Evolutionary conservation across 2,888 invertebrate genomes (phyloP).

Genomic region (Alloplasta piceator): DNA sequence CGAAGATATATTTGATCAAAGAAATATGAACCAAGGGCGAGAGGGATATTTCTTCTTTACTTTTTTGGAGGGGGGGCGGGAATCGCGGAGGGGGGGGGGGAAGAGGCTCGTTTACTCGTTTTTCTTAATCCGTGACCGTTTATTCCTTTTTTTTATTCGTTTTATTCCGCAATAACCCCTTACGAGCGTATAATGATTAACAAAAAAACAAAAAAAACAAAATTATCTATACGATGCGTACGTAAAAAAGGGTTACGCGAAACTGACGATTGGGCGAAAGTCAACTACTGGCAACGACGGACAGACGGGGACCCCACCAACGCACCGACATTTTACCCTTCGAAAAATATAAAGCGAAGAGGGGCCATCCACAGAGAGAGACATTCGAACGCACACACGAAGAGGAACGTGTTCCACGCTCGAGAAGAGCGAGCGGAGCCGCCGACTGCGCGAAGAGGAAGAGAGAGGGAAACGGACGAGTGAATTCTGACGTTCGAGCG

Average conservation of each 20-base stretch:
- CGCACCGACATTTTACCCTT: slow-evolving; percentile 86
- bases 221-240: background rate
- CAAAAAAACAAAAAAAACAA: no score
- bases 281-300: slow-evolving; percentile 77
- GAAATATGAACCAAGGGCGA: no score
- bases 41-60: no score
- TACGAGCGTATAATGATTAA: no score
- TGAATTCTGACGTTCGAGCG: no score
- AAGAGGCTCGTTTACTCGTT: no score
- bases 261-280: slow-evolving; percentile 75
- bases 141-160: no score
- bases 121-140: no score
- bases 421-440: background rate
- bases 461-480: no score
- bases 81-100: slow-evolving; percentile 40
- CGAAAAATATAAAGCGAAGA: slow-evolving; percentile 77
- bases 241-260: slow-evolving; percentile 58
- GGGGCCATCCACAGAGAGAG: slow-evolving; percentile 29
- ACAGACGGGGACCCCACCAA: slow-evolving; percentile 83
- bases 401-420: background rate
- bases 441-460: background rate
- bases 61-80: no score
- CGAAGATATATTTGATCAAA: no score
- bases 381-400: slow-evolving; percentile 6
- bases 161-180: no score